Conservation (phyloP, 1,140 invertebrate genomes). For the Oryzaephilus surinamensis region DNA sequence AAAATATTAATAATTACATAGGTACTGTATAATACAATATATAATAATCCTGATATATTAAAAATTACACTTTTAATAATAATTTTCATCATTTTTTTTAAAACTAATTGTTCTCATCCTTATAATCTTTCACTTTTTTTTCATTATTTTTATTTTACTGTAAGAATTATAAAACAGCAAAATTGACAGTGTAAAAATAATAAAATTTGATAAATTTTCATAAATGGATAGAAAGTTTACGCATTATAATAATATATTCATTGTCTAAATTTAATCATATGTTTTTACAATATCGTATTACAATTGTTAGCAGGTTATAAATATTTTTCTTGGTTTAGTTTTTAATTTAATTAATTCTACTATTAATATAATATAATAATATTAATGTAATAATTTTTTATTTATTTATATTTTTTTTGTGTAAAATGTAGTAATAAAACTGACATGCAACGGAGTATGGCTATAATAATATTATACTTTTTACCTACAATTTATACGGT, state of each 20-base stretch:
- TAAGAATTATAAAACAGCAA: constrained; percentile 30
- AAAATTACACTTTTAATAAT: too few relatives aligned
- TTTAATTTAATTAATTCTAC: constrained; percentile 34
- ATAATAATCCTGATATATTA: constrained; percentile 24
- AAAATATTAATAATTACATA: constrained; percentile 13
- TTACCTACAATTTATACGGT: too few relatives aligned
- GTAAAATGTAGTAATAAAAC: constrained; percentile 37
- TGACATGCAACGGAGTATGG: constrained; percentile 35
- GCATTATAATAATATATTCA: too few relatives aligned
- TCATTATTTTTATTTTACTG: constrained; percentile 13
- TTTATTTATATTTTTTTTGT: constrained; percentile 33
- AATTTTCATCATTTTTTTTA: too few relatives aligned
- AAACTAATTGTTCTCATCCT: constrained; percentile 22
- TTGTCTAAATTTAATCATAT: constrained; percentile 32
- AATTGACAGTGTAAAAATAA: constrained; percentile 31
- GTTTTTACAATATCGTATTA: constrained; percentile 33
- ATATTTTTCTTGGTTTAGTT: too few relatives aligned
- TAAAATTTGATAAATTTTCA: constrained; percentile 25
- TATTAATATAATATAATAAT: constrained; percentile 33
- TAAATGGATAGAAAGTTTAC: constrained; percentile 29
- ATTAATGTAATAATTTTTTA: constrained; percentile 33
- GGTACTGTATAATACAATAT: constrained; percentile 22
- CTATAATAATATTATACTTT: constrained; percentile 25
- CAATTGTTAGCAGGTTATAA: constrained; percentile 33
- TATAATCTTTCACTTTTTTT: too few relatives aligned